Evolutionary conservation across 1,140 invertebrate genomes (phyloP), one percentile per base, ranked within the genome.

Genomic region (Probaryconus sp.): DNA sequence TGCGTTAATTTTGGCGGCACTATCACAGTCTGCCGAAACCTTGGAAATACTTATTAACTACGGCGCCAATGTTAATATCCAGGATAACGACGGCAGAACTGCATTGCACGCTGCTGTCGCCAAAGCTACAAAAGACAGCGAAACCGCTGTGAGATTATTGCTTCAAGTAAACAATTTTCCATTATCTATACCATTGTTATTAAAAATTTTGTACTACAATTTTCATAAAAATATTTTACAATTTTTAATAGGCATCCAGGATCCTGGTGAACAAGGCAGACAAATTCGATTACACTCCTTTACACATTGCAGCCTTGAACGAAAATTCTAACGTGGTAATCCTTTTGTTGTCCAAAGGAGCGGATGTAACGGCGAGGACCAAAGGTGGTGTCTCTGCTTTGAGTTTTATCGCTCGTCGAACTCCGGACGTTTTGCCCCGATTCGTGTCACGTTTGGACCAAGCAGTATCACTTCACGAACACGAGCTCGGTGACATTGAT

Each of bases 271-370:
- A 97, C 82, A 90, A 90, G 69, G 89, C 92, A 0, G 93, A 94
- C 72, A 90, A 90, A 76, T 97, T 91, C 87, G 96, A 92, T 47
- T 97, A 92, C 85, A 95, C 91, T 18, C 92, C 91, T 0, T 82
- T 97, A 6, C 95, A 96, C 82, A 91, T 96, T 24, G 94, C 95
- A 1, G 95, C 95, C 0, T 86, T 96, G 2, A 95, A 95, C 81
- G 94, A 96, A 83, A 94, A 92, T 64, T 94, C 94, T 2, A 88
- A 89, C 14, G 93, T 93, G 75, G 94, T 94, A 0, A 89, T 92
- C 47, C 84, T 95, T 13, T 88, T 97, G 10, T 83, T 97, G 45
- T 91, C 87, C 80, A 92, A 90, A 79, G 95, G 94, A 0, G 96
- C 94, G 0, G 94, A 96, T 79, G 91, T 97, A 0, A 96, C 94